A percentile compares a stretch with the other conserved stretches of the same genome.
These are phyloP conservation scores for Zosterops pallidus DNA, from an alignment of 2,113 vertebrate species.

Conservation along the genomic window DNA sequence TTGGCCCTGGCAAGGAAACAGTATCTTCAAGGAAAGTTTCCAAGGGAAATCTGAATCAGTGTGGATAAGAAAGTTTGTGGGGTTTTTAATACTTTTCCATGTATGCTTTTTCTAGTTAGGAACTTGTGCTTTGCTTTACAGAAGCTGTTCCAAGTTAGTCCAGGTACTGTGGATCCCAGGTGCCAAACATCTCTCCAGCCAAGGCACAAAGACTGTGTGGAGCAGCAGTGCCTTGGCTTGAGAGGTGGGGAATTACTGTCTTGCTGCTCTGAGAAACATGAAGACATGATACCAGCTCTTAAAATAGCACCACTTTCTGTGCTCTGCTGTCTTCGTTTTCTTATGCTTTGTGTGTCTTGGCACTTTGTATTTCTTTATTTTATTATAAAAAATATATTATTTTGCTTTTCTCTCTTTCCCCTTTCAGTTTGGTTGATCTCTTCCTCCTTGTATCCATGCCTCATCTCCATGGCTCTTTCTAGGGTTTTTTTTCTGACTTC, in stretches of 20 bases:
- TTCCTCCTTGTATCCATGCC: not conserved
- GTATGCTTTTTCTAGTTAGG: not conserved
- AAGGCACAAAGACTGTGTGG: not conserved
- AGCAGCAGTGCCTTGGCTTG: not conserved
- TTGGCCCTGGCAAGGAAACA: not conserved
- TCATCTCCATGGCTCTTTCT: not conserved
- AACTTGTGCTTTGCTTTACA: not conserved
- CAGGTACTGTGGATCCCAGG: not conserved
- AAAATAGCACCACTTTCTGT: not conserved
- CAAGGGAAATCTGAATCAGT: not conserved
- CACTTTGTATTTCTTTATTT: not conserved
- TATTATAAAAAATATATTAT: too few species aligned
- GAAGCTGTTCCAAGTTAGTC: not conserved
- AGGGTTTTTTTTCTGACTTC: not conserved
- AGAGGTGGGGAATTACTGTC: not conserved
- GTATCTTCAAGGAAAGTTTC: not conserved
- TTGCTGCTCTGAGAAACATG: not conserved
- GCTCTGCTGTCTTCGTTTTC: not conserved
- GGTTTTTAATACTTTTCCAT: fast-evolving
- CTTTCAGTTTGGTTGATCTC: not conserved
- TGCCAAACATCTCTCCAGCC: not conserved
- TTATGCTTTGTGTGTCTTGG: not conserved
- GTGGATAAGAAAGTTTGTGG: not conserved
- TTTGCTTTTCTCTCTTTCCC: not conserved
- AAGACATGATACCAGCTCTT: not conserved